Base-by-base conservation (phyloP, 2,888 invertebrate genomes). In the Apamea sordens region DNA sequence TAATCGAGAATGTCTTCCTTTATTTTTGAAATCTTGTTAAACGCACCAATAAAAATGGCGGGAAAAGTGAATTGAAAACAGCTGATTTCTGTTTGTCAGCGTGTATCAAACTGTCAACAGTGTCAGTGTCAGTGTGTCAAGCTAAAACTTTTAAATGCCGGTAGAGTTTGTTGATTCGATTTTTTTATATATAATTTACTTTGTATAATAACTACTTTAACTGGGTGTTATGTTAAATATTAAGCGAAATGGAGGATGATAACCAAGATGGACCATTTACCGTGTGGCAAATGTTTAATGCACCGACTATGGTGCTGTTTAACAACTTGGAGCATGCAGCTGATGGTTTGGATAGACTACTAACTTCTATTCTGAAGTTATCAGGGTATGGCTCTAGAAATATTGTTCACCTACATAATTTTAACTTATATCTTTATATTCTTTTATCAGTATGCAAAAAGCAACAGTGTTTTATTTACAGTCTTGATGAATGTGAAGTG, bases 241-340 rank as follows among this genome's bases (percentile, higher is more conserved):
- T 50, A 10, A 69, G 6, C 11, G 44, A 28, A 74, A 96, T 96
- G 96, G 96, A 96, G 69, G 96, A 96, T 72, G 96, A 96, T 82
- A 94, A 91, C 80, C 94, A 94, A 87, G 96, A 96, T 88, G 96
- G 96, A 0, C 96, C 97, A 4, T 95, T 95, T 89, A 94, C 95
- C n/a, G 95, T 96, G 56, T 98, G 98, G 98, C 97, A 97, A 94
- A 97, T 97, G 94, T 97, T 98, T 88, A 97, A 97, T 91, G 97
- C 97, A 47, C 97, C 97, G 6, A 97, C 97, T 56, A 96, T 97
- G 90, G 96, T 97, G 13, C 93, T 98, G 41, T 97, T 97, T 84
- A 96, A 97, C 84, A 97, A 97, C 89, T 95, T 97, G 83, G 97
- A 97, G 89, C 95, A 96, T 89, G 96, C 97, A 63, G 97, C 96